These are phyloP conservation scores for Colaptes auratus DNA, from an alignment of 2,113 vertebrate species.

Conservation along the genomic window DNA sequence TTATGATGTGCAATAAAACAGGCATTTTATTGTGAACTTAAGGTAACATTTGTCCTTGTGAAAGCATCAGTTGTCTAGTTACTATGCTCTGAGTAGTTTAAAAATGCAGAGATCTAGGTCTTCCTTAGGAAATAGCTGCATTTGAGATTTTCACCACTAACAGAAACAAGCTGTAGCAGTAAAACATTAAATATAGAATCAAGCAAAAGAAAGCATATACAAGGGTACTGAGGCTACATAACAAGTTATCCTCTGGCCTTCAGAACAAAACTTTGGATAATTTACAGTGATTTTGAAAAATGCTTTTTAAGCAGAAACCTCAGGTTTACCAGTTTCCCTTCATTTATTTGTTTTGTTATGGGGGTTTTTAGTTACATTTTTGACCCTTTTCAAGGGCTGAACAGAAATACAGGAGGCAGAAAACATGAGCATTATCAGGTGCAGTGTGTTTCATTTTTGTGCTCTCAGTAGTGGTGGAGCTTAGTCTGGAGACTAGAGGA, in stretches of 20 bases:
- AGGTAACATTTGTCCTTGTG: not conserved
- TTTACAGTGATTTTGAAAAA: not conserved
- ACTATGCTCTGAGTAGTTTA: not conserved
- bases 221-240: not conserved
- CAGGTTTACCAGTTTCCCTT: not conserved
- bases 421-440: not conserved
- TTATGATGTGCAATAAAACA: not conserved
- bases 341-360: not conserved
- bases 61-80: not conserved
- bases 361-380: not conserved
- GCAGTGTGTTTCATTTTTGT: not conserved
- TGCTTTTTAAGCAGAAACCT: not conserved
- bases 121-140: not conserved
- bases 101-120: not conserved
- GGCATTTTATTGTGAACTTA: not conserved
- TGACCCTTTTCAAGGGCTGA: not conserved
- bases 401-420: not conserved
- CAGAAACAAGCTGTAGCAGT: not conserved
- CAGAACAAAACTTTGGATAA: not conserved
- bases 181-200: not conserved
- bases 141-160: not conserved
- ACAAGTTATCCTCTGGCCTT: not conserved
- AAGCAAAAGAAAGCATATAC: not conserved
- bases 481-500: not conserved
- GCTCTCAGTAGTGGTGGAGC: not conserved